Evolutionary conservation across 2,888 invertebrate genomes (phyloP), one percentile per base, ranked within the genome.

Genomic region (Artemia sinica): DNA sequence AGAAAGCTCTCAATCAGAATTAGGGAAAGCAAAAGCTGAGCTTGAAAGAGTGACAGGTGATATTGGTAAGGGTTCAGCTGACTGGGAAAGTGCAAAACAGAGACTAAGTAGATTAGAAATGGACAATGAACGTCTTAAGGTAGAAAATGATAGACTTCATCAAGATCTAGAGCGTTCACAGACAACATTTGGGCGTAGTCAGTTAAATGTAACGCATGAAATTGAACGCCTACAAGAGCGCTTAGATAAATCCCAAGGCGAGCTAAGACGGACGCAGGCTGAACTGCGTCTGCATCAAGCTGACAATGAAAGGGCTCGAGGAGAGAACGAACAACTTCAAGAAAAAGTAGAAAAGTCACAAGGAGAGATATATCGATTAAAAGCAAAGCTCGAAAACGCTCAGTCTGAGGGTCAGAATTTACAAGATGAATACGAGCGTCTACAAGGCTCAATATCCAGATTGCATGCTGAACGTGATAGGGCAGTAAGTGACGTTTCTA

Each of bases 291-390:
- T 92, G 66, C 91, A 91, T 69, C 91, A 91, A 78, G 88, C 91
- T 66, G 93, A 93, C 77, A 89, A 88, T 73, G 93, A 93, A 75
- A 83, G 93, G 76, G 87, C 89, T 66, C 84, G 88, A 71, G 83
- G 86, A 50, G 91, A 92, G 77, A 87, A 90, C 0, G 84, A 88
- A 67, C 87, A 86, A 14, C 81, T 92, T 70, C 93, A 93, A 77
- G 93, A 93, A 76, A 93, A 93, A 80, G 80, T 93, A 72, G 93
- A 93, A 77, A 91, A 92, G 80, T 90, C 91, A 69, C 93, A 93
- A 79, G 93, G 93, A 71, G 93, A 94, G 79, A 91, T 94, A 52
- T 93, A 93, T 77, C 86, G 93, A 78, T 82, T 93, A 74, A 93
- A 93, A 79, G 93, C 93, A 63, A 88, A 92, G 77, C 82, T 93